Evolutionary conservation across 2,888 invertebrate species (phyloP), one percentile per base, ranked within the genome.

Genomic region (Drosophila subsilvestris): DNA sequence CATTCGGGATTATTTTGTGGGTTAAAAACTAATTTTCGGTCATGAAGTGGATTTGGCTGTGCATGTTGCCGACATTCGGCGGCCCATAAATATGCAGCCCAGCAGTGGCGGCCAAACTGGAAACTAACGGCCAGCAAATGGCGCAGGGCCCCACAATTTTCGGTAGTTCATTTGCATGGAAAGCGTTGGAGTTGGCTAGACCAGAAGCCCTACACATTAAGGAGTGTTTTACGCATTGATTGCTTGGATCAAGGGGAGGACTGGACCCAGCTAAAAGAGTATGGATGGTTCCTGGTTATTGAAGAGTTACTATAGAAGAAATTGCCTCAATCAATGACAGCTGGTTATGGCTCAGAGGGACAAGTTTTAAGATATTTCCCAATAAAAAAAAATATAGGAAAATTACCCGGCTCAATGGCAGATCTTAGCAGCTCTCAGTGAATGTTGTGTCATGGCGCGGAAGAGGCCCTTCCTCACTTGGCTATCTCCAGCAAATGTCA

Each of bases 1-100:
- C 89, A 87, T 87, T 86, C 74, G 89, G 83, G 83, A 89, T 87
- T 87, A 89, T 87, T 86, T 82, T 86, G 86, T 88, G 88, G 86
- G 88, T 79, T 85, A 80, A 81, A 84, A 89, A 88, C 89, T 86
- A 86, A 86, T 89, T 86, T 86, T 82, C 88, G 82, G 76, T 77
- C 83, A 83, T 85, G 80, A 82, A 86, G 78, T 86, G 83, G 87
- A 87, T 86, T 85, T 71, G 70, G 66, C 65, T 66, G 76, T 61
- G 58, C 73, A 75, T 60, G 55, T 48, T 74, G 70, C 71, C 77
- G 77, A 82, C 79, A 79, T 63, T 74, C 57, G 65, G 48, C 54
- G 60, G 75, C 62, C 74, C 82, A 78, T 87, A 82, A 83, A 83
- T 87, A 87, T 87, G 75, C 75, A 47, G 43, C 63, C 75, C 37